Evolutionary conservation across 1,140 invertebrate species (phyloP).

Genomic region (Atta colombica): DNA sequence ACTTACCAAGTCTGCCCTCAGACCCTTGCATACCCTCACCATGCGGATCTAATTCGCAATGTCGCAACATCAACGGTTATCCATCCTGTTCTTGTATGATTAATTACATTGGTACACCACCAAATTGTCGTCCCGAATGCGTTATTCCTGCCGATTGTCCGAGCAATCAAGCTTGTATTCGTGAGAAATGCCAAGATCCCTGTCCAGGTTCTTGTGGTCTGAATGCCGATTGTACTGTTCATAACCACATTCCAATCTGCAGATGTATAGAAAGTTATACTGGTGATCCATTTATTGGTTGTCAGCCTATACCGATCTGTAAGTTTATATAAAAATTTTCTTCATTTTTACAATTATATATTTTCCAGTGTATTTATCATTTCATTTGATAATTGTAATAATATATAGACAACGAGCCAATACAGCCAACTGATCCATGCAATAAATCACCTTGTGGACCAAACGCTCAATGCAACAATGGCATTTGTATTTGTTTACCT

Average conservation of each 20-base stretch:
- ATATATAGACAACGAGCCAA: background rate
- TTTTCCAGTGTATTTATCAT: background rate
- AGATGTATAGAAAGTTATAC: constrained; percentile 84
- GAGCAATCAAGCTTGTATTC: constrained; percentile 90
- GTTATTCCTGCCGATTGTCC: constrained; percentile 91
- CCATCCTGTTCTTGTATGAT: constrained; percentile 87
- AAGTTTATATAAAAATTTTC: constrained; percentile 5
- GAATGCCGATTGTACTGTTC: constrained; percentile 82
- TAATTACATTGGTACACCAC: constrained; percentile 84
- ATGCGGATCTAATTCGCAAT: constrained; percentile 89
- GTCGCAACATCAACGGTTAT: constrained; percentile 85
- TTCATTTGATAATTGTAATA: constrained; percentile 7
- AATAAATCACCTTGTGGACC: constrained; percentile 86
- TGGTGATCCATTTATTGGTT: constrained; percentile 88
- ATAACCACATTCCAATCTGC: constrained; percentile 85
- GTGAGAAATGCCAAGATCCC: constrained; percentile 91
- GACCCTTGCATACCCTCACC: constrained; percentile 88
- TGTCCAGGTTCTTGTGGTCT: constrained; percentile 88
- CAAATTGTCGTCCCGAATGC: constrained; percentile 91
- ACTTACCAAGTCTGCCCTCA: constrained; percentile 70
- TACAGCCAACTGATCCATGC: constrained; percentile 73
- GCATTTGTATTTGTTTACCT: constrained; percentile 84
- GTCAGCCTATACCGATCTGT: constrained; percentile 81
- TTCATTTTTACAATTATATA: background rate
- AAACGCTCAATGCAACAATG: constrained; percentile 87